phyloP scores from a whole-genome alignment of 2,797 vertebrate genomes.

The Pangasius larnaudii region DNA sequence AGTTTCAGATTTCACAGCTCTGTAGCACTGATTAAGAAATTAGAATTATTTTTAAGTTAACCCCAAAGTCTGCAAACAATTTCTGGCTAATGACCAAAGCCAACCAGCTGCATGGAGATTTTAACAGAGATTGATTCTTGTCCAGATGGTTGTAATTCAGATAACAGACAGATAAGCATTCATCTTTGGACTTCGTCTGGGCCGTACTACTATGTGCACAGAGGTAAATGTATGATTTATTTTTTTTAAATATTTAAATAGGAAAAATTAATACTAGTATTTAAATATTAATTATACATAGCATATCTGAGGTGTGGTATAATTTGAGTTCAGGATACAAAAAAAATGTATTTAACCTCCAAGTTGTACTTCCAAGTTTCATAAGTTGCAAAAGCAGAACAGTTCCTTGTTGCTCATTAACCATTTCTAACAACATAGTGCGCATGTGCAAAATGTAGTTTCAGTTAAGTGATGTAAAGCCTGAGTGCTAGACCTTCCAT shows the following conservation, averaged over 20 bases:
- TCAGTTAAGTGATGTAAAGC: not conserved
- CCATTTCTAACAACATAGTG: not conserved
- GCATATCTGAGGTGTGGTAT: not conserved
- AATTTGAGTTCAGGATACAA: not conserved
- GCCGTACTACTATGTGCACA: not conserved
- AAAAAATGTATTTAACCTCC: not conserved
- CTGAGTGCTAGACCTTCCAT: not conserved
- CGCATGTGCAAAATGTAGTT: not conserved
- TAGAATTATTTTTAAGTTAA: constrained; percentile 47
- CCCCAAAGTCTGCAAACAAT: constrained; percentile 65
- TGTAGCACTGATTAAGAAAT: not conserved
- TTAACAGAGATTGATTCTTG: constrained; percentile 53
- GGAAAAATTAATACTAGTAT: not conserved
- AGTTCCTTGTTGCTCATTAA: constrained; percentile 42
- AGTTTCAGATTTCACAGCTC: not conserved
- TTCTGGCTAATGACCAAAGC: constrained; percentile 46
- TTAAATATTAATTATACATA: not conserved
- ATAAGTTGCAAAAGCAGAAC: constrained; percentile 3
- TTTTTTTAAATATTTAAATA: not conserved
- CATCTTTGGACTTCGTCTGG: constrained; percentile 28
- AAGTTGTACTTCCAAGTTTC: constrained; percentile 6
- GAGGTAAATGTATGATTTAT: too few relatives aligned
- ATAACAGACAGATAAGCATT: constrained; percentile 63
- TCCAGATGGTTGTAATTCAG: constrained; percentile 72
- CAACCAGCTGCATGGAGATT: constrained; percentile 47